phyloP scores from a whole-genome alignment of 2,888 invertebrate genomes.

The Axea sp. region DNA sequence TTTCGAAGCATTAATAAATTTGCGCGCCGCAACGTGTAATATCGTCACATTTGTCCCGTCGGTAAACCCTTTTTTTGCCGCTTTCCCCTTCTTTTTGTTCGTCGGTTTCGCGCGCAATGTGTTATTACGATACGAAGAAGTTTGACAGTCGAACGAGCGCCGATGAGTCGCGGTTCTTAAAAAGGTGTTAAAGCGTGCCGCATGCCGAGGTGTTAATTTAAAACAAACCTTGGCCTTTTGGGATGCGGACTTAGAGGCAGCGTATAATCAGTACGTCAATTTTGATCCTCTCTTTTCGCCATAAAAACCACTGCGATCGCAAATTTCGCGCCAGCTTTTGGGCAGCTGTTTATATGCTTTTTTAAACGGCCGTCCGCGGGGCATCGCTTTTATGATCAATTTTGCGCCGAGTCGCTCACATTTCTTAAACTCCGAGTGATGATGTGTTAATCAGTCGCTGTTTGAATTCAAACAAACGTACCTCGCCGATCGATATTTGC shows the following conservation, averaged over 20 bases:
- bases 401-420: slow-evolving; percentile 34
- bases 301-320: slow-evolving; percentile 49
- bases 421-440: slow-evolving; percentile 18
- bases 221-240: slow-evolving; percentile 73
- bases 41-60: slow-evolving; percentile 48
- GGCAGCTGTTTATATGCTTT: slow-evolving; percentile 53
- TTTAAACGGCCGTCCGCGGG: slow-evolving; percentile 35
- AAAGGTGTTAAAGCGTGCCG: slow-evolving; percentile 77
- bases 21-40: slow-evolving; percentile 50
- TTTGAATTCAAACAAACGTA: too few relatives aligned
- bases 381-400: slow-evolving; percentile 55
- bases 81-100: not conserved
- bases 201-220: slow-evolving; percentile 75
- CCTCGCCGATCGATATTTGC: too few relatives aligned
- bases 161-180: slow-evolving; percentile 66
- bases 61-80: slow-evolving; percentile 3
- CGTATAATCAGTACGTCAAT: slow-evolving; percentile 73
- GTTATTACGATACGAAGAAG: slow-evolving; percentile 45
- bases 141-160: slow-evolving; percentile 58
- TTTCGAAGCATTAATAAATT: slow-evolving; percentile 39
- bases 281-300: slow-evolving; percentile 57
- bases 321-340: slow-evolving; percentile 55
- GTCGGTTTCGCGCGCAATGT: slow-evolving; percentile 8
- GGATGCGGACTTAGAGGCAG: slow-evolving; percentile 66
- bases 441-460: slow-evolving; percentile 55